These are phyloP conservation scores for Burhinus oedicnemus DNA, from an alignment of 2,113 vertebrate species.

Conservation along the genomic window DNA sequence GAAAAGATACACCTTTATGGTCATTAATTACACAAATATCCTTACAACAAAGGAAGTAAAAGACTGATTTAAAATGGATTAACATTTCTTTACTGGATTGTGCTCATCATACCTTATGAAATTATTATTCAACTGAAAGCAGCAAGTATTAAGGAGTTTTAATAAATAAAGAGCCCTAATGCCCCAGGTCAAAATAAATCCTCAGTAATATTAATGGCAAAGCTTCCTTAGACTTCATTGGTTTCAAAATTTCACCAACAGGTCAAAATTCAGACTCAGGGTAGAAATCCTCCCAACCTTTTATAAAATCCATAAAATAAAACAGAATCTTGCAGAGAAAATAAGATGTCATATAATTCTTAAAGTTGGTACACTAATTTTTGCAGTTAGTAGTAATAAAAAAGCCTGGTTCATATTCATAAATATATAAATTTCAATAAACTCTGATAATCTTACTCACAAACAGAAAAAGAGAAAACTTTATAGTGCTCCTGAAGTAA, in stretches of 20 bases:
- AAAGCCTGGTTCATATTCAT: background rate
- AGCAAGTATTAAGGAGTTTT: background rate
- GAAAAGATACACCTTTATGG: background rate
- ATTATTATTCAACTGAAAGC: slow-evolving; percentile 6
- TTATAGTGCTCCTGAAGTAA: background rate
- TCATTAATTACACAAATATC: background rate
- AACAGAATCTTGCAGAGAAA: slow-evolving; percentile 2
- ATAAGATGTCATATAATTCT: background rate
- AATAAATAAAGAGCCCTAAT: background rate
- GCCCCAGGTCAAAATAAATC: background rate
- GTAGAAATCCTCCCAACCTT: background rate
- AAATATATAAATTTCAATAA: slow-evolving; percentile 3
- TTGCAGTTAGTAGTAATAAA: background rate
- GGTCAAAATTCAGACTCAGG: background rate
- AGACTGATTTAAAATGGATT: background rate
- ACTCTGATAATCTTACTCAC: background rate
- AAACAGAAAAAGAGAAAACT: background rate
- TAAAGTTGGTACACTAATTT: background rate
- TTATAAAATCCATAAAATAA: background rate
- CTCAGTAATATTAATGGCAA: background rate
- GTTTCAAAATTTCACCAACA: background rate
- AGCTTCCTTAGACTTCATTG: background rate
- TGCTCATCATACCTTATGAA: background rate
- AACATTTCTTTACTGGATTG: background rate
- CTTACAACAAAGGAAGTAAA: background rate